A percentile compares a stretch with the other conserved stretches of the same genome.
These are phyloP conservation scores for Diadophis punctatus DNA, from an alignment of 2,113 vertebrate genomes.

Conservation along the genomic window DNA sequence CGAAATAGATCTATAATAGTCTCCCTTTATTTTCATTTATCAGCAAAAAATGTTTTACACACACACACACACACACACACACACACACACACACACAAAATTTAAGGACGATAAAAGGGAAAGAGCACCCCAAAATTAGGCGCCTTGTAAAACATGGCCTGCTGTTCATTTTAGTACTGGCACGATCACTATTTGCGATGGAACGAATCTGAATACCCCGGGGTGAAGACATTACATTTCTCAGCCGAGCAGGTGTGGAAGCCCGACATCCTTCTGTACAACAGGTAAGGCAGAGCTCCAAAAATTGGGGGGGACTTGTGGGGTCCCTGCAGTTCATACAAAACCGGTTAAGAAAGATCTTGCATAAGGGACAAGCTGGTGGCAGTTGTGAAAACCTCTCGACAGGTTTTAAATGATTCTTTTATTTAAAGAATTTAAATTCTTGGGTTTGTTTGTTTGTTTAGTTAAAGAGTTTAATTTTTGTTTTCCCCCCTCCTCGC, in stretches of 20 bases:
- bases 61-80: no score
- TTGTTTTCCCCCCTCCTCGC: neutral
- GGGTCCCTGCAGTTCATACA: neutral
- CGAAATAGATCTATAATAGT: no score
- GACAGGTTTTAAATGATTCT: neutral
- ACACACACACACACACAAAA: no score
- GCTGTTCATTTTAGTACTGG: neutral
- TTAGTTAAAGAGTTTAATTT: neutral
- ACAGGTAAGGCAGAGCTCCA: neutral
- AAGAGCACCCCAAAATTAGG: neutral
- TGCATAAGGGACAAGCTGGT: neutral
- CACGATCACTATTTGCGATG: constrained; percentile 14
- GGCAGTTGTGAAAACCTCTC: neutral
- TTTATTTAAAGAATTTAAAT: no score
- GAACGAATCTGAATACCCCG: neutral
- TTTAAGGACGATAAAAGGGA: neutral
- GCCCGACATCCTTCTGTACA: constrained; percentile 14
- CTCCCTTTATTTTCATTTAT: no score
- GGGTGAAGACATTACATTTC: neutral
- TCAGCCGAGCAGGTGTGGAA: neutral
- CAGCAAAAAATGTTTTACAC: no score
- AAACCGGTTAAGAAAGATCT: neutral
- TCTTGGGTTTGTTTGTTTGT: no score
- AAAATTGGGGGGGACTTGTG: neutral
- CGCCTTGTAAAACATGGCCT: fast-evolving